Conservation (phyloP, 2,797 vertebrate genomes). For the Paguma larvata region DNA sequence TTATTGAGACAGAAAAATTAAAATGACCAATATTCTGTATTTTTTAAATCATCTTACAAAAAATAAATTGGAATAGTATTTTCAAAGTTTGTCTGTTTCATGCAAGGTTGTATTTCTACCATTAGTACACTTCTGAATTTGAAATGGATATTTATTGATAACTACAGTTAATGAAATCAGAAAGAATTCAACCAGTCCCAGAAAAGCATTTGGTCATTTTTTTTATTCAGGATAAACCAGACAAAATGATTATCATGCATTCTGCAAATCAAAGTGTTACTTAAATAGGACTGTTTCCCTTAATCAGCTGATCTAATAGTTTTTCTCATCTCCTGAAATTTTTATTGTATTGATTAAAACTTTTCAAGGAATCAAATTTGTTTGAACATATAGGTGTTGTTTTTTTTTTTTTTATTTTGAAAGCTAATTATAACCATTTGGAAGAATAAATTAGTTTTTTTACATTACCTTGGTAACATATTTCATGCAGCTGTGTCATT, state of each 20-base stretch:
- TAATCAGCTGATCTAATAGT: background rate
- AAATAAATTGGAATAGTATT: conserved; percentile 14
- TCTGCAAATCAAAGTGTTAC: background rate
- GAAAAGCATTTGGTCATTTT: background rate
- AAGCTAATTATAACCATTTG: background rate
- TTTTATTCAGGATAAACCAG: background rate
- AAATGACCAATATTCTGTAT: background rate
- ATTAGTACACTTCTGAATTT: background rate
- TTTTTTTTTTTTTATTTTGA: background rate
- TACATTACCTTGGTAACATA: background rate
- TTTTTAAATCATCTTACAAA: background rate
- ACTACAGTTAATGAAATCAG: background rate
- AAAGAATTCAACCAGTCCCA: background rate
- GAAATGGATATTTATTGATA: conserved; percentile 41
- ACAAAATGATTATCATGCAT: background rate
- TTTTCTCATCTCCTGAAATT: background rate
- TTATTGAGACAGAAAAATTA: background rate
- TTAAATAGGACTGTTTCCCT: background rate
- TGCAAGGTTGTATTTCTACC: background rate
- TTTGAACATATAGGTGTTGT: background rate
- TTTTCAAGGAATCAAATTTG: background rate
- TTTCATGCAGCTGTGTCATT: background rate
- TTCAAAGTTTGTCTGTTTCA: background rate
- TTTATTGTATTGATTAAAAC: background rate
- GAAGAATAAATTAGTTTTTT: background rate